Evolutionary conservation across 2,797 vertebrate species (phyloP).

Genomic region (Delichon dasypus): DNA sequence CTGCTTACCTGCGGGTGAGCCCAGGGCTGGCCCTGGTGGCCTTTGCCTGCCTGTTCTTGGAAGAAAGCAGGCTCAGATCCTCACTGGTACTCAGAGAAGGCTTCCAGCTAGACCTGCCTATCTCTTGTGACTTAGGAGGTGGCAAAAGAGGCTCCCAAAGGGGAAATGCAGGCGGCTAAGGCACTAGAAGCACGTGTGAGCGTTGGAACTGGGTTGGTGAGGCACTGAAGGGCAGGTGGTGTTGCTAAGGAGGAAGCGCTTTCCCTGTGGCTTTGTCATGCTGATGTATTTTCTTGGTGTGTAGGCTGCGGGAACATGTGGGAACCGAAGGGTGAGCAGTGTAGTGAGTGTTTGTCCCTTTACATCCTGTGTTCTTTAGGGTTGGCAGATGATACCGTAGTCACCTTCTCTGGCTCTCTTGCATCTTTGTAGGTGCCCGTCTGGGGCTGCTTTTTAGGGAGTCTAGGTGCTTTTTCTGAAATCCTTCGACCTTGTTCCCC

Average conservation of each 20-base stretch:
- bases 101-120: neutral
- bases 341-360: neutral
- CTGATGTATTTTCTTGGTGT: neutral
- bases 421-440: neutral
- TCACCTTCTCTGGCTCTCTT: neutral
- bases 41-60: neutral
- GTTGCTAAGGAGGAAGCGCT: neutral
- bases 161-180: neutral
- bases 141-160: neutral
- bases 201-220: neutral
- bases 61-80: neutral
- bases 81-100: neutral
- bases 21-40: neutral
- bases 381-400: neutral
- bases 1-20: neutral
- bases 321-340: neutral
- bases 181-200: rapidly evolving
- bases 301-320: neutral
- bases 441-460: neutral
- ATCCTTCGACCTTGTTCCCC: neutral
- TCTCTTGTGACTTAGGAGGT: neutral
- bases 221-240: constrained; percentile 9
- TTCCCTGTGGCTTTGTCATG: neutral
- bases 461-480: neutral
- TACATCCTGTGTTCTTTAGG: neutral